These are phyloP conservation scores for Campylomormyrus tamandua DNA, from an alignment of 2,113 vertebrate genomes.

Conservation along the genomic window DNA sequence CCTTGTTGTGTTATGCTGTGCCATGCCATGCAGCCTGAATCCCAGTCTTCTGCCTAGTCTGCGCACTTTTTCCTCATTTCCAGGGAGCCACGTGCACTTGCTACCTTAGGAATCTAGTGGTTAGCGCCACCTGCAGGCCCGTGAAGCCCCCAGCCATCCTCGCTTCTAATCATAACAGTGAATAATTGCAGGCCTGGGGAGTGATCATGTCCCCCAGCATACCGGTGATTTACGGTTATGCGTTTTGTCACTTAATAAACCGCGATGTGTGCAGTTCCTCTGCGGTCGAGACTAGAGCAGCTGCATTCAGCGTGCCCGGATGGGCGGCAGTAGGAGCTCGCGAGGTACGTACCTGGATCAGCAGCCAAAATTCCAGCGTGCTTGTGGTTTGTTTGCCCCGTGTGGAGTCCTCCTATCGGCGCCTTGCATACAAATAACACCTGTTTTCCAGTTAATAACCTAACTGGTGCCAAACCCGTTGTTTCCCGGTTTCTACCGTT, in stretches of 20 bases:
- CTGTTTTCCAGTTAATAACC: constrained; percentile 1
- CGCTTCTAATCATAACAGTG: not conserved
- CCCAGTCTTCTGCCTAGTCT: not conserved
- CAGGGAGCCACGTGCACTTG: not conserved
- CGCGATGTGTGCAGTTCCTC: not conserved
- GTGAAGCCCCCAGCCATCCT: not conserved
- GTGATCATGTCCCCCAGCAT: too few species aligned
- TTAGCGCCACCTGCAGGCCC: not conserved
- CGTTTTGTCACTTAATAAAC: not conserved
- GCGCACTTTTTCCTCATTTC: not conserved
- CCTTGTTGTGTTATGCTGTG: too few species aligned
- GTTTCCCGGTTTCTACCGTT: not conserved
- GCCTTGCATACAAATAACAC: not conserved
- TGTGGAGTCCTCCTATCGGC: not conserved
- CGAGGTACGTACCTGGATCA: not conserved
- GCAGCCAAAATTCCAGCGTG: not conserved
- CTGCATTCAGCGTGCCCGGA: not conserved
- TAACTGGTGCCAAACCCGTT: not conserved
- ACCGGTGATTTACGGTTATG: not conserved
- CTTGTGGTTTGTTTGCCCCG: not conserved
- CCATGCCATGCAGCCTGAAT: not conserved
- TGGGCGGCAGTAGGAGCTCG: too few species aligned
- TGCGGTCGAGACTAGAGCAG: not conserved
- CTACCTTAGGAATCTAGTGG: not conserved
- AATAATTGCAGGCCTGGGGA: not conserved